Conservation (phyloP, 2,797 vertebrate genomes). For the Aviceda cuculoides region DNA sequence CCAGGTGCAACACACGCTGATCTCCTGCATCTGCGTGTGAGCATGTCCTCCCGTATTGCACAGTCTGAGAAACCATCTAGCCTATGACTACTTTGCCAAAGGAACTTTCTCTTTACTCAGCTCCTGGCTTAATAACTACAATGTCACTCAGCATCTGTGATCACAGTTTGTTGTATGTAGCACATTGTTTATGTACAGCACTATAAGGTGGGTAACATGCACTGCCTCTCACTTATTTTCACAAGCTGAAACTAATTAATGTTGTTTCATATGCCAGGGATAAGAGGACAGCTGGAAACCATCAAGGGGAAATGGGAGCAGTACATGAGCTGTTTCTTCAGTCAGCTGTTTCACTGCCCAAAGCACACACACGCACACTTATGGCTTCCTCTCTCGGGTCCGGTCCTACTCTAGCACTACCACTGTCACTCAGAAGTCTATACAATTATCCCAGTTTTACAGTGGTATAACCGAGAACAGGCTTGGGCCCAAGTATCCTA, state of each 20-base stretch:
- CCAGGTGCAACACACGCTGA: background rate
- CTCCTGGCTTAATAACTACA: background rate
- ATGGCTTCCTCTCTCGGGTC: background rate
- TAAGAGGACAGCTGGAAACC: constrained; percentile 49
- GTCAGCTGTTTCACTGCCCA: constrained; percentile 7
- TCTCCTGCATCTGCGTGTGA: background rate
- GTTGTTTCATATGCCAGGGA: background rate
- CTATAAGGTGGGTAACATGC: background rate
- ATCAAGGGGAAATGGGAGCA: constrained; percentile 30
- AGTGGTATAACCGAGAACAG: background rate
- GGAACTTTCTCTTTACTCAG: background rate
- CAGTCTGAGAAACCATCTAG: background rate
- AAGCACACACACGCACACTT: background rate
- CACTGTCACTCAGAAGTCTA: background rate
- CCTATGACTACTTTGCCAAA: background rate
- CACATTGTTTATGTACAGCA: background rate
- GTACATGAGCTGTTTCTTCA: constrained; percentile 21
- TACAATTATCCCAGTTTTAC: background rate
- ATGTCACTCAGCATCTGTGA: background rate
- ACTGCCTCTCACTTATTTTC: background rate
- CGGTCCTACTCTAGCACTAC: background rate
- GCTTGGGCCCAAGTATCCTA: background rate
- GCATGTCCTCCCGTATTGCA: background rate
- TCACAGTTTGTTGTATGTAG: background rate
- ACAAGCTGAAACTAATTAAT: constrained; percentile 26